Evolutionary conservation across 1,140 invertebrate species (phyloP).

Genomic region (Drosophila setifemur): DNA sequence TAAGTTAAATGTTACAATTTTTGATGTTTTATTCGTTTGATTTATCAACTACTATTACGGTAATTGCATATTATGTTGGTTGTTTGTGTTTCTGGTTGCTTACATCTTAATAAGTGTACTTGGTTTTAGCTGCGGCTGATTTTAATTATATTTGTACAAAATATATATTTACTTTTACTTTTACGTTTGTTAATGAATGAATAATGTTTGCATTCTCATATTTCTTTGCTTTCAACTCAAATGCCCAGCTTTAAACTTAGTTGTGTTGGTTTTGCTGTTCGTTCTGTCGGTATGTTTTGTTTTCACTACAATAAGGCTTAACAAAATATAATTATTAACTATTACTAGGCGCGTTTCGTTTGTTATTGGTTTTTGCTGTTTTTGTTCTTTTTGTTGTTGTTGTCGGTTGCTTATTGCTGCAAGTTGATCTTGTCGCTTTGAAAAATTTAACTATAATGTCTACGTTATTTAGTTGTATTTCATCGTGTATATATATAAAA

Average conservation of each 20-base stretch:
- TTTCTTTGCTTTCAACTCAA: slow-evolving; percentile 21
- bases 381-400: slow-evolving; percentile 28
- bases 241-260: slow-evolving; percentile 64
- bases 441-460: slow-evolving; percentile 74
- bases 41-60: slow-evolving; percentile 79
- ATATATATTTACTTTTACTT: slow-evolving; percentile 67
- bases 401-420: slow-evolving; percentile 43
- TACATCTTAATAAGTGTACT: slow-evolving; percentile 79
- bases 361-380: slow-evolving; percentile 57
- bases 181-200: slow-evolving; percentile 65
- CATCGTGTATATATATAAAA: slow-evolving; percentile 72
- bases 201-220: slow-evolving; percentile 30
- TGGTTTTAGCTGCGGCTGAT: slow-evolving; percentile 70
- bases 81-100: slow-evolving; percentile 68
- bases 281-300: slow-evolving; percentile 37
- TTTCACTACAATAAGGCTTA: slow-evolving; percentile 75
- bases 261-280: slow-evolving; percentile 50
- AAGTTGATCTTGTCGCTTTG: slow-evolving; percentile 51
- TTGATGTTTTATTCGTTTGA: slow-evolving; percentile 72
- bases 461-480: slow-evolving; percentile 54
- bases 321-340: slow-evolving; percentile 80
- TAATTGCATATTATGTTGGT: slow-evolving; percentile 81
- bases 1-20: slow-evolving; percentile 64
- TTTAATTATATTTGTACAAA: slow-evolving; percentile 79
- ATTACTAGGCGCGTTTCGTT: slow-evolving; percentile 62